Percentiles rank a stretch among this genome's conserved stretches.
Evolutionary conservation across 2,888 invertebrate species (phyloP).

Genomic region (Cerceris rybyensis): DNA sequence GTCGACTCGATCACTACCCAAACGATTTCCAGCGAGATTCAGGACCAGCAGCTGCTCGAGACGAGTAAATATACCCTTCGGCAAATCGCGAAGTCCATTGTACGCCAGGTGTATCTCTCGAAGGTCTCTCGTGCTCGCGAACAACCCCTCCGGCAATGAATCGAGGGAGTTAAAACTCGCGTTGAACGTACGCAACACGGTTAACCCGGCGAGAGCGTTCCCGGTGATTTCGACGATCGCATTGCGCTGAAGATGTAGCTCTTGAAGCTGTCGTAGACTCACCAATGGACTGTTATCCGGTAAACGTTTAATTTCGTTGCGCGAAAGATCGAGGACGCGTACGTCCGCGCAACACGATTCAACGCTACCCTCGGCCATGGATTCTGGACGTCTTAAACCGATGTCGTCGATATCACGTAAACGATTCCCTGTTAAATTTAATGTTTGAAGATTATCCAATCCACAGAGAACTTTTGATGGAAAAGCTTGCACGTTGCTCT

Average conservation of each 20-base stretch:
- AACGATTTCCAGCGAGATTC: constrained; percentile 92
- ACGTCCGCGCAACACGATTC: constrained; percentile 85
- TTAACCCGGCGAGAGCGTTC: constrained; percentile 90
- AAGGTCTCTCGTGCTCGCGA: constrained; percentile 91
- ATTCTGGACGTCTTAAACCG: constrained; percentile 83
- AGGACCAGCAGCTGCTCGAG: constrained; percentile 92
- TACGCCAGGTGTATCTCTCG: constrained; percentile 92
- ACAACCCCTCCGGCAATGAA: constrained; percentile 90
- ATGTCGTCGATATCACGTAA: constrained; percentile 90
- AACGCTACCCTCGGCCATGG: neutral
- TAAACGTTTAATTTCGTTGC: constrained; percentile 89
- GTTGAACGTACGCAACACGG: constrained; percentile 91
- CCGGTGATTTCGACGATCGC: constrained; percentile 90
- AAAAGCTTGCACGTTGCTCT: constrained; percentile 91
- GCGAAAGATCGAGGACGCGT: constrained; percentile 90
- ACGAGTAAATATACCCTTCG: constrained; percentile 91
- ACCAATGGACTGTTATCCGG: constrained; percentile 90
- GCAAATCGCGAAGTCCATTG: constrained; percentile 92
- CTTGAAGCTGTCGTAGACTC: constrained; percentile 89
- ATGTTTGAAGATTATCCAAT: constrained; percentile 89
- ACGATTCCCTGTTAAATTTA: constrained; percentile 93
- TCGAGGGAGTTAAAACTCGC: constrained; percentile 93
- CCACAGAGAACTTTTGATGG: constrained; percentile 92
- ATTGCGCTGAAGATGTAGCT: constrained; percentile 92
- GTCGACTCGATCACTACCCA: constrained; percentile 92